These are phyloP conservation scores for Tympanoctomys barrerae DNA, from an alignment of 2,797 vertebrate species.

Conservation along the genomic window DNA sequence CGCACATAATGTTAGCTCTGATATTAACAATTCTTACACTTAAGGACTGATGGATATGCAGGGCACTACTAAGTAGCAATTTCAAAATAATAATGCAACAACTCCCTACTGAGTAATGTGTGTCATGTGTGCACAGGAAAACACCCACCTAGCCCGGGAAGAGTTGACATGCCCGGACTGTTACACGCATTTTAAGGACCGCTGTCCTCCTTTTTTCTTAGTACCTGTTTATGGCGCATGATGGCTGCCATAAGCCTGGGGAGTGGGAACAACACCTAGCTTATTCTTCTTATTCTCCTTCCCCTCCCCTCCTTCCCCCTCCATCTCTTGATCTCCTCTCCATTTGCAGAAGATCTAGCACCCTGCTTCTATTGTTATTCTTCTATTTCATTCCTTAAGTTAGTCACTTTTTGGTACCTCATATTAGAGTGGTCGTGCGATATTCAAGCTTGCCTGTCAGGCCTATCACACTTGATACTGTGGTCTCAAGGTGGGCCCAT, in stretches of 20 bases:
- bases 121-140: not conserved
- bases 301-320: not conserved
- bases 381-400: not conserved
- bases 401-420: not conserved
- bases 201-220: not conserved
- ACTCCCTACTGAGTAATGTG: slow-evolving; percentile 17
- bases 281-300: not conserved
- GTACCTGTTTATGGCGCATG: not conserved
- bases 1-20: not conserved
- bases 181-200: not conserved
- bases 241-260: not conserved
- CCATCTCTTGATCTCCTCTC: not conserved
- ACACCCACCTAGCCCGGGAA: not conserved
- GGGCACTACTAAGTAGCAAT: not conserved
- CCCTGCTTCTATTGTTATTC: not conserved
- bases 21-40: not conserved
- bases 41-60: not conserved
- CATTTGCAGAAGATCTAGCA: not conserved
- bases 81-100: not conserved
- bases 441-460: not conserved
- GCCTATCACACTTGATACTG: not conserved
- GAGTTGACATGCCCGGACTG: not conserved
- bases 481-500: not conserved
- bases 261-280: not conserved
- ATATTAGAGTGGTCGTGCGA: not conserved